Evolutionary conservation across 2,888 invertebrate genomes (phyloP), one percentile per base, ranked within the genome.

Genomic region (Drosophila kokeensis): DNA sequence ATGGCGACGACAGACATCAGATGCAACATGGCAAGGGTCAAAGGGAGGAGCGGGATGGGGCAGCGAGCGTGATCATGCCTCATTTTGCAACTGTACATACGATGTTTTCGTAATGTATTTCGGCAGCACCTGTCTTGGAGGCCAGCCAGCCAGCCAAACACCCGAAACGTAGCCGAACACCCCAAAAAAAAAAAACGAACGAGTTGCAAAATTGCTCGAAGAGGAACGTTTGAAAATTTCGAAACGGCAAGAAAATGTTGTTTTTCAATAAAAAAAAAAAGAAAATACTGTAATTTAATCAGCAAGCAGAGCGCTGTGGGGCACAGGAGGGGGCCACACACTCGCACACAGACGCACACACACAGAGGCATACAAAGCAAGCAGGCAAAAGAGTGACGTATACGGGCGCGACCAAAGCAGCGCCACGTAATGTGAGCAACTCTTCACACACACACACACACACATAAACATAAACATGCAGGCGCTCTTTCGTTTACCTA

Each of bases 111-210:
- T 89, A 90, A 87, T 72, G 15, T 24, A 82, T 81, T 87, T 79
- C 83, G 81, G 81, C 92, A 84, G 91, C 91, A 92, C 92, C 91
- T 91, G 91, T 89, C 90, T 87, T 81, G 67, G 81, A 76, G 81
- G 77, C 81, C 75, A 60, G 65, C 61, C 57, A 57, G 42, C 21
- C 24, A 24, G 15, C 45, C 38, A 29, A 38, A 55, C 32, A 40
- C 54, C 60, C 71, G 61, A 61, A 49, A 24, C 21, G 27, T 21
- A 24, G 52, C 34, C 69, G 69, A 69, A 8, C 45, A 24, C 4
- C 15, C 7, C 7, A 45, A 21, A 2, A 36, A 10, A 50, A 21
- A 40, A 36, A 10, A 54, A 30, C 48, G 42, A 58, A 32, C 50
- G 50, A 60, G 52, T 64, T 68, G 79, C 36, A 55, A 64, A 66